Percentiles rank a stretch among this genome's conserved stretches.
These are phyloP conservation scores for Drosophila neonasuta DNA, from an alignment of 2,888 invertebrate species.

Conservation along the genomic window DNA sequence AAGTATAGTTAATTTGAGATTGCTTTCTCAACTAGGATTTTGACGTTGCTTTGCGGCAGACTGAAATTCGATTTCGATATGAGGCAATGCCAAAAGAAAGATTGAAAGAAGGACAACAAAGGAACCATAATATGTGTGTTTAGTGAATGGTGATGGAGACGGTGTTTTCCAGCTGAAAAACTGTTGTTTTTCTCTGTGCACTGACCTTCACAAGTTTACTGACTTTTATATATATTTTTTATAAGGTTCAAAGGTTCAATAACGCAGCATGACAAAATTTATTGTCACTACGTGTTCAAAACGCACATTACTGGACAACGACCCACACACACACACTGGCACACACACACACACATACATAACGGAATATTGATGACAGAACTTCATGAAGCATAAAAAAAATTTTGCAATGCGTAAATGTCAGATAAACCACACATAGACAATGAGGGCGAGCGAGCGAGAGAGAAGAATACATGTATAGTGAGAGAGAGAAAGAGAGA, in stretches of 20 bases:
- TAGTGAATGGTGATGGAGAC: background rate
- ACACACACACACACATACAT: constrained; percentile 20
- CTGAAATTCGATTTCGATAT: background rate
- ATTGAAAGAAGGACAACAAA: background rate
- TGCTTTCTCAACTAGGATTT: background rate
- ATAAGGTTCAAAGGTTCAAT: constrained; percentile 63
- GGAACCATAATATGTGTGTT: background rate
- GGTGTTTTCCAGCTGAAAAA: background rate
- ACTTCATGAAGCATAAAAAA: constrained; percentile 64
- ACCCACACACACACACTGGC: constrained; percentile 17
- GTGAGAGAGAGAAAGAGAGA: background rate
- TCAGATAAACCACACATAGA: constrained; percentile 52
- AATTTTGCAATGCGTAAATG: constrained; percentile 66
- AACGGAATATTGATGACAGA: constrained; percentile 66
- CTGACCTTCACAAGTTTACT: constrained; percentile 59
- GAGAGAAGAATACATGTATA: background rate
- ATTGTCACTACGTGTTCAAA: constrained; percentile 64
- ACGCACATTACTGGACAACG: constrained; percentile 45
- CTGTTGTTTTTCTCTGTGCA: constrained; percentile 28
- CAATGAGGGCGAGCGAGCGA: background rate
- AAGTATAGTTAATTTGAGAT: background rate
- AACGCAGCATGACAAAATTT: constrained; percentile 65
- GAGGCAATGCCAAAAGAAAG: background rate
- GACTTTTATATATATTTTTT: constrained; percentile 56
- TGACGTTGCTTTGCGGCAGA: background rate